phyloP scores from a whole-genome alignment of 2,113 vertebrate species.

The Scartelaos histophorus region DNA sequence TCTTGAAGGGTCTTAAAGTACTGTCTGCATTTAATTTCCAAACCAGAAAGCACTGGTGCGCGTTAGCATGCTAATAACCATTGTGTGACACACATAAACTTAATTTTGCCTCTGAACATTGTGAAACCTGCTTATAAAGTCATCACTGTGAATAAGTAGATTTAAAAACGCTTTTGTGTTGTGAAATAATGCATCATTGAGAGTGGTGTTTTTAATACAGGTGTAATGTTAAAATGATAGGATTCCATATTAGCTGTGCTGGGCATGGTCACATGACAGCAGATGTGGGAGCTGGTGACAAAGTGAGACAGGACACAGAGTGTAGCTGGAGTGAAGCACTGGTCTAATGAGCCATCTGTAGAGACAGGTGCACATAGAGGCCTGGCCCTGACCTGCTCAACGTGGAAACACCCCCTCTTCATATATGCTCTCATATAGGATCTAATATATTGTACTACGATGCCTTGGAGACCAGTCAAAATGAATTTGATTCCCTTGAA shows the following conservation, averaged over 20 bases:
- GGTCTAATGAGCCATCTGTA: conserved; percentile 73
- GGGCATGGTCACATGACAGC: conserved; percentile 43
- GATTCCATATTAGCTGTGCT: conserved; percentile 4
- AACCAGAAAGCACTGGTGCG: too few species aligned
- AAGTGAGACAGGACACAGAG: conserved; percentile 47
- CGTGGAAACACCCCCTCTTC: conserved; percentile 9
- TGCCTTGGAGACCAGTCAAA: neutral
- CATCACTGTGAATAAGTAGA: too few species aligned
- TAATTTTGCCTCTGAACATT: too few species aligned
- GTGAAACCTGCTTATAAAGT: too few species aligned
- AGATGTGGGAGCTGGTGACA: conserved; percentile 63
- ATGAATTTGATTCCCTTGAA: neutral
- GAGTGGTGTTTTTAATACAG: neutral
- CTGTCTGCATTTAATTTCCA: too few species aligned
- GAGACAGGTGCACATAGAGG: conserved; percentile 34
- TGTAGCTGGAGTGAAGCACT: conserved; percentile 14
- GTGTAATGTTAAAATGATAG: neutral
- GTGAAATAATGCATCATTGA: too few species aligned
- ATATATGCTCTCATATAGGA: neutral
- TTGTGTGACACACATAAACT: too few species aligned
- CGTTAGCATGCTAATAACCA: too few species aligned
- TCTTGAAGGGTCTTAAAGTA: too few species aligned
- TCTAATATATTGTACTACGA: neutral
- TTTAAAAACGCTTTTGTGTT: too few species aligned
- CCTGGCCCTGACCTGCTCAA: conserved; percentile 46